phyloP scores from a whole-genome alignment of 2,113 vertebrate species.

The Sorex fumeus region DNA sequence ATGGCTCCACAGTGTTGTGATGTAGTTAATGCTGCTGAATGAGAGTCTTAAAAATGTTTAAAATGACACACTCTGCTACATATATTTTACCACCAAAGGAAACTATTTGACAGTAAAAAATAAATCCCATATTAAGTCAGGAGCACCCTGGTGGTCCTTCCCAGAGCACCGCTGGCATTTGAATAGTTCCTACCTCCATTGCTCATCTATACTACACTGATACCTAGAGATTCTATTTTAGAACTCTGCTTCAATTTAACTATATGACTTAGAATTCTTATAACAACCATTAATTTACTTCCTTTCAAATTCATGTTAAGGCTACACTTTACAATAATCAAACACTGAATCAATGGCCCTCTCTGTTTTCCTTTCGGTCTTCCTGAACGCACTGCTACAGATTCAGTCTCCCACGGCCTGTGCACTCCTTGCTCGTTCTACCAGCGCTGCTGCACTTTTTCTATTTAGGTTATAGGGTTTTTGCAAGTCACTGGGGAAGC shows the following conservation, averaged over 20 bases:
- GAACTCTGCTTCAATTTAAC: slow-evolving; percentile 41
- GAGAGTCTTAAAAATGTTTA: not conserved
- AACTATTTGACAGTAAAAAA: not conserved
- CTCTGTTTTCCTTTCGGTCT: slow-evolving; percentile 29
- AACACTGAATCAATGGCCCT: slow-evolving; percentile 16
- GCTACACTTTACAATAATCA: not conserved
- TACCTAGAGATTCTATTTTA: slow-evolving; percentile 42
- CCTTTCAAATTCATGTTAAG: slow-evolving; percentile 30
- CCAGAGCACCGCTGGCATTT: not conserved
- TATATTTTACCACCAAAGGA: slow-evolving; percentile 1
- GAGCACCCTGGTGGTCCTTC: not conserved
- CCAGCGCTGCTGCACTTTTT: not conserved
- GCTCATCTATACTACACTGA: not conserved
- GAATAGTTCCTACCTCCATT: not conserved
- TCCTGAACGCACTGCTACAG: not conserved
- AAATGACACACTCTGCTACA: not conserved
- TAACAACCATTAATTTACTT: not conserved
- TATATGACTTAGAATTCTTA: slow-evolving; percentile 14
- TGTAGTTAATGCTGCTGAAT: not conserved
- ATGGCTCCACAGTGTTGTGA: not conserved
- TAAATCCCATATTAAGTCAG: not conserved
- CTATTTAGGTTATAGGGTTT: slow-evolving; percentile 59
- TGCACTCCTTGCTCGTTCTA: not conserved
- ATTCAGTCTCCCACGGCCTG: not conserved
- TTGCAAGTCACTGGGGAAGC: slow-evolving; percentile 61